Conservation (phyloP, 2,113 vertebrate genomes). For the Eurypyga helias region DNA sequence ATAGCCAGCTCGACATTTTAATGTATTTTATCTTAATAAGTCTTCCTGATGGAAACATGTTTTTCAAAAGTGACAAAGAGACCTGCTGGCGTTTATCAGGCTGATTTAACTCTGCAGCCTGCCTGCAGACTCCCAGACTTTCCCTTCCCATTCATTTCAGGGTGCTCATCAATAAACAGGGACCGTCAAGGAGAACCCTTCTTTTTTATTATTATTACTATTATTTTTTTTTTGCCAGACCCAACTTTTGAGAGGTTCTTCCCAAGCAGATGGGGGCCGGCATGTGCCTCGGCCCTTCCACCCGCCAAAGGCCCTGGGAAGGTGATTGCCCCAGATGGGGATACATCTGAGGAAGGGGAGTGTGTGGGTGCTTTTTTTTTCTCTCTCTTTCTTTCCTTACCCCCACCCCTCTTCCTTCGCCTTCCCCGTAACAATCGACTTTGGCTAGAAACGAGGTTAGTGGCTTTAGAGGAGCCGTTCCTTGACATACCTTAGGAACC, state of each 20-base stretch:
- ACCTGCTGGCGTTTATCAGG: conserved; percentile 67
- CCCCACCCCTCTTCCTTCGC: background rate
- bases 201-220: background rate
- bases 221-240: background rate
- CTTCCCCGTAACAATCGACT: background rate
- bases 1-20: conserved; percentile 65
- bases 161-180: conserved; percentile 36
- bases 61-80: conserved; percentile 79
- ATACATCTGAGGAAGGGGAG: no score
- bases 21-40: conserved; percentile 78
- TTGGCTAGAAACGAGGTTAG: background rate
- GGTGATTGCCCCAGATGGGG: background rate
- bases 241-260: background rate
- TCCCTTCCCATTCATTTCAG: conserved; percentile 33
- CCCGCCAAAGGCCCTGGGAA: background rate
- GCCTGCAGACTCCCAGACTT: conserved; percentile 50
- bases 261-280: background rate
- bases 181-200: background rate
- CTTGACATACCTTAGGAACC: background rate
- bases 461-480: background rate
- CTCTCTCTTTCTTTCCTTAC: no score
- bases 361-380: no score
- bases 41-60: conserved; percentile 74
- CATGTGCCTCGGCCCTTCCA: background rate
- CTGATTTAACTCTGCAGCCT: conserved; percentile 65